Evolutionary conservation across 2,113 vertebrate genomes (phyloP), one percentile per base, ranked within the genome.

Genomic region (Coptodon bakossiorum): DNA sequence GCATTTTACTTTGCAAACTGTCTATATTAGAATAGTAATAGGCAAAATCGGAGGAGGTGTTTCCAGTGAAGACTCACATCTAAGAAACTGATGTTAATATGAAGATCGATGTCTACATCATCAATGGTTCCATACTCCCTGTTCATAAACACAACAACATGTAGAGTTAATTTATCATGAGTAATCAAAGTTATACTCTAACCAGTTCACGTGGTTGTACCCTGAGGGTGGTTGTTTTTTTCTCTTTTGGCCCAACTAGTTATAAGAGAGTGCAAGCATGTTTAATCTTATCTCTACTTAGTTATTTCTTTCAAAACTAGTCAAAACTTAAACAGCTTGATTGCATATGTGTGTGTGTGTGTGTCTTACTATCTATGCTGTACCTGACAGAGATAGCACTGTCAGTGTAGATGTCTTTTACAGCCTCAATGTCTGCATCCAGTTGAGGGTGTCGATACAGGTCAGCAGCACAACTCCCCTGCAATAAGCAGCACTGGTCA

Each of bases 101-200:
- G 98, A 79, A 99, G 97, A 96, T 99, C 99, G 3, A 99, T 98
- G 96, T 99, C 99, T 96, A 99, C 98, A 1, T 99, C 99, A 12
- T 99, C 99, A 4, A 99, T 99, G 88, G 98, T 99, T 84, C 99
- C 99, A 38, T 99, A 99, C 95, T 99, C 99, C 96, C 99, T 99
- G 95, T 1, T 66, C 57, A 88, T 34, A 95, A 6, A 0, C n/a
- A 90, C 85, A 91, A 87, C 66, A 84, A 38, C 54, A 89, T 38
- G 84, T 45, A 48, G 22, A 57, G 66, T 80, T 17, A 6, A 90
- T 87, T 56, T 50, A 79, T 66, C 68, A 86, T 1, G 40, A 56
- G 5, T 50, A 80, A 85, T 16, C 59, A 78, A 45, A 29, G 36
- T 82, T 78, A 80, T 11, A 83, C 22, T 88, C 61, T 13, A 14